A percentile compares a stretch with the other conserved stretches of the same genome.
Conservation (phyloP, 2,797 vertebrate genomes). For the Phyllotis vaccarum region DNA sequence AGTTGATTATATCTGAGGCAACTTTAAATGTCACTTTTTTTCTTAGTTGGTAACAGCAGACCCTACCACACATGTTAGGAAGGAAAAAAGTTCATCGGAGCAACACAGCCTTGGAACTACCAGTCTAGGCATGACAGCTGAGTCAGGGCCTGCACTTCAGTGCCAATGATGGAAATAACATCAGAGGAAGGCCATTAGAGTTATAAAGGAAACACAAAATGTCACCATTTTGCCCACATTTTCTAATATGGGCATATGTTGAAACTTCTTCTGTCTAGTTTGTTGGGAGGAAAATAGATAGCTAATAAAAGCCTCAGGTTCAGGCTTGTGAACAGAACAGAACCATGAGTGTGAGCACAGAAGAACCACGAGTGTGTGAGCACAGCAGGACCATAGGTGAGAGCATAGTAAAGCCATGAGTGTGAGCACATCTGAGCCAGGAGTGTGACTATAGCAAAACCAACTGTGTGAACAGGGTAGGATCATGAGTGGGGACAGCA, state of each 20-base stretch:
- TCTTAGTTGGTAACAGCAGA: neutral
- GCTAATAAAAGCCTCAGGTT: neutral
- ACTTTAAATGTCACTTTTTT: neutral
- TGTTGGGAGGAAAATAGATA: neutral
- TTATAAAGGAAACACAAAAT: neutral
- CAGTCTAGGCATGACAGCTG: neutral
- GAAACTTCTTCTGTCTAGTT: neutral
- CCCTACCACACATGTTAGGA: neutral
- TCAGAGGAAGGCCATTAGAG: neutral
- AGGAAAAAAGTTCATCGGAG: neutral
- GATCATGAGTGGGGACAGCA: too few species aligned
- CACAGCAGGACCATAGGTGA: neutral
- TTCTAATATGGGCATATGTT: neutral
- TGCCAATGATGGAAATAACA: neutral
- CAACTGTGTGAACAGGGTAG: too few species aligned
- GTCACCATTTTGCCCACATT: neutral
- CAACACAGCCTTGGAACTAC: neutral
- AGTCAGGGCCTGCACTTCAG: neutral
- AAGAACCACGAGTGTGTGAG: neutral
- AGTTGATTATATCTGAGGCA: neutral
- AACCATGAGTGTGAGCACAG: neutral
- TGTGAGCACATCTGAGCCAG: too few species aligned
- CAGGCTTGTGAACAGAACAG: neutral
- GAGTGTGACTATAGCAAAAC: too few species aligned
- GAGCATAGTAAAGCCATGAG: too few species aligned